These are phyloP conservation scores for Athalia cordata DNA, from an alignment of 2,888 invertebrate species.

Conservation along the genomic window DNA sequence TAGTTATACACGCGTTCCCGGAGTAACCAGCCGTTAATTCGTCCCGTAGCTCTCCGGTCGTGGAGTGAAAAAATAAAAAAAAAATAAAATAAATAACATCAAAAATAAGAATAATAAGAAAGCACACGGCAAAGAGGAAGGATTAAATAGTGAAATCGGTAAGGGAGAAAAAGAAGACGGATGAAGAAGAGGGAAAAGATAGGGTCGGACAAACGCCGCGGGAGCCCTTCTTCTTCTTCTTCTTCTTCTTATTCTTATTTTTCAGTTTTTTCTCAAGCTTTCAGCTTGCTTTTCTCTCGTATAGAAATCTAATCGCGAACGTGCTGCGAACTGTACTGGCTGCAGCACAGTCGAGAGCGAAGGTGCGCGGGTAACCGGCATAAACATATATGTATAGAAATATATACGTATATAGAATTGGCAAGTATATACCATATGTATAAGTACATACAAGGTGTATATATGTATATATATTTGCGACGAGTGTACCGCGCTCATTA, in stretches of 20 bases:
- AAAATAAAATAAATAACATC: no score
- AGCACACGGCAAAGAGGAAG: not conserved
- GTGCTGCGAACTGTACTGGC: constrained; percentile 27
- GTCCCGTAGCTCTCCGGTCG: not conserved
- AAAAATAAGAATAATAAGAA: no score
- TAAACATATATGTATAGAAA: constrained; percentile 35
- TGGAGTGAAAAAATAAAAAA: no score
- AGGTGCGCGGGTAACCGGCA: constrained; percentile 43
- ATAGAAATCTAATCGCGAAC: constrained; percentile 60
- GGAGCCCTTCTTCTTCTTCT: constrained; percentile 14
- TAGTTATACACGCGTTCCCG: constrained; percentile 28
- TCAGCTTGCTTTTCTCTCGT: constrained; percentile 49
- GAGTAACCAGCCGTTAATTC: constrained; percentile 41
- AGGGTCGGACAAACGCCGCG: constrained; percentile 37
- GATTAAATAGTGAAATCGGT: constrained; percentile 14
- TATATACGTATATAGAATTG: constrained; percentile 24
- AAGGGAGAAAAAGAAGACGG: not conserved
- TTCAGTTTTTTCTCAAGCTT: not conserved
- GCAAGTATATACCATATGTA: not conserved
- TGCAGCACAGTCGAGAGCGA: constrained; percentile 44
- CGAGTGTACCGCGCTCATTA: constrained; percentile 62
- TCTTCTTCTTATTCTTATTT: not conserved
- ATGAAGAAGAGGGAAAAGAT: not conserved
- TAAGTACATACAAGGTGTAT: not conserved
- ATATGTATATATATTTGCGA: constrained; percentile 33